Evolutionary conservation across 2,113 vertebrate genomes (phyloP).

Genomic region (Myanophis thanlyinensis): DNA sequence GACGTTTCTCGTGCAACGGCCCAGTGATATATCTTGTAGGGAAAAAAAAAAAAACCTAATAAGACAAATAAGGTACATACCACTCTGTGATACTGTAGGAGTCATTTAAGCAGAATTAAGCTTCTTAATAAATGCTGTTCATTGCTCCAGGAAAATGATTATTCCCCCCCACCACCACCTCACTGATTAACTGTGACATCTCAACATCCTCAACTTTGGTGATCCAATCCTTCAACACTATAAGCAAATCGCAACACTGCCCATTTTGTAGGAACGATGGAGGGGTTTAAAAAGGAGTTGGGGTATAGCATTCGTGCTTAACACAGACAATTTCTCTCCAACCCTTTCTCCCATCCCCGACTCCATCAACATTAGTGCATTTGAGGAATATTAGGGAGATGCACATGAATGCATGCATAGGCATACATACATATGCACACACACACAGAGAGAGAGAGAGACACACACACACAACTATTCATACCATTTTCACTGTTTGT

Average conservation of each 20-base stretch:
- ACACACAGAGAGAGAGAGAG: not conserved
- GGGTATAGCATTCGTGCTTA: not conserved
- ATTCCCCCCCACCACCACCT: not conserved
- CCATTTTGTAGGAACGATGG: not conserved
- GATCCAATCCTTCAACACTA: not conserved
- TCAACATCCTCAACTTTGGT: not conserved
- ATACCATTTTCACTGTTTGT: not conserved
- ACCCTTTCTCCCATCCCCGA: not conserved
- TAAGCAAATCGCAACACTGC: not conserved
- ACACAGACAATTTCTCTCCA: not conserved
- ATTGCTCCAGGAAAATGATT: not conserved
- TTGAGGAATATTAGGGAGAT: not conserved
- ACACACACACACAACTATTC: not conserved
- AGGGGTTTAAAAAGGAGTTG: not conserved
- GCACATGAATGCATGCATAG: not conserved
- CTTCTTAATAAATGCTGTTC: not conserved
- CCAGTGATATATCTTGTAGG: slow-evolving; percentile 1
- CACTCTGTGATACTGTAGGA: not conserved
- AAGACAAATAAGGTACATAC: not conserved
- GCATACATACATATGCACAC: not conserved
- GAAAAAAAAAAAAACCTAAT: not conserved
- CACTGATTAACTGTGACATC: not conserved
- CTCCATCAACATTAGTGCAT: not conserved
- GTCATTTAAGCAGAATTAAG: not conserved
- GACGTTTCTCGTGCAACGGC: slow-evolving; percentile 15